Evolutionary conservation across 1,140 invertebrate species (phyloP).

Genomic region (Anastrepha ludens): DNA sequence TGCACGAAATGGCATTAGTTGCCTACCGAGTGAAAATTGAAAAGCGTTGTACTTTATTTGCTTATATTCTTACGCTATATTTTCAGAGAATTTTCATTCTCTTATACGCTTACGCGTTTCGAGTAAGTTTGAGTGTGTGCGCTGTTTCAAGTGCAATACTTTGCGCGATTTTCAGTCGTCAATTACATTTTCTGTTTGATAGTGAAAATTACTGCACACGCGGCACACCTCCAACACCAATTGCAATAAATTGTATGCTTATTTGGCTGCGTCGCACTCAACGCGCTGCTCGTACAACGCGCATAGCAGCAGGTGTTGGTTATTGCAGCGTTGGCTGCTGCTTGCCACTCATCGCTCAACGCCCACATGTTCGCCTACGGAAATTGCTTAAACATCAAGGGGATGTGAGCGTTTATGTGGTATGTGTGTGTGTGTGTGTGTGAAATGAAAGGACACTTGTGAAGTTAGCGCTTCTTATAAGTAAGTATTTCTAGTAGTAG

Average conservation of each 20-base stretch:
- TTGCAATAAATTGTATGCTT: constrained; percentile 57
- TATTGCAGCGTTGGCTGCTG: not conserved
- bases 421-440: not conserved
- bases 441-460: not conserved
- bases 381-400: constrained; percentile 30
- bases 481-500: not conserved
- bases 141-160: not conserved
- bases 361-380: constrained; percentile 39
- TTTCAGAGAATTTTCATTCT: not conserved
- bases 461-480: not conserved
- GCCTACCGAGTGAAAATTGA: not conserved
- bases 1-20: not conserved
- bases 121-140: not conserved
- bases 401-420: not conserved
- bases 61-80: too few relatives aligned
- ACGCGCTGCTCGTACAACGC: not conserved
- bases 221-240: constrained; percentile 47
- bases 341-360: constrained; percentile 40
- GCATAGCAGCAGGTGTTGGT: not conserved
- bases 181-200: constrained; percentile 48
- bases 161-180: constrained; percentile 23
- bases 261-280: constrained; percentile 50
- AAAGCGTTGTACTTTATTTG: not conserved
- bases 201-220: constrained; percentile 49
- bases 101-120: not conserved